Evolutionary conservation across 2,113 vertebrate genomes (phyloP).

Genomic region (Pseudopodoces humilis): DNA sequence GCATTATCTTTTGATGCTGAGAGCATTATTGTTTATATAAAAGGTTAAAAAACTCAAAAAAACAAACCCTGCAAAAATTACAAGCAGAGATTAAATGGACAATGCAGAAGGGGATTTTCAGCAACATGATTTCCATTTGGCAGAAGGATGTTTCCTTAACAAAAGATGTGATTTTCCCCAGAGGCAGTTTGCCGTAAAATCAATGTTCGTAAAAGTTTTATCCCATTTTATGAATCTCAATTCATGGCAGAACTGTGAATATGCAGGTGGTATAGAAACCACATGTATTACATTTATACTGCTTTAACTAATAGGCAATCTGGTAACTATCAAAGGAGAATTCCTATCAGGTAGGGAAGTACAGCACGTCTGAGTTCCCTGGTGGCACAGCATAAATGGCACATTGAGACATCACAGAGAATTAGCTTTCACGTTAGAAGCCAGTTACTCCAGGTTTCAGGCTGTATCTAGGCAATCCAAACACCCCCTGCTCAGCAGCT

Average conservation of each 20-base stretch:
- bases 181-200: background rate
- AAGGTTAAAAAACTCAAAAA: background rate
- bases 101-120: background rate
- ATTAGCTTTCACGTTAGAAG: background rate
- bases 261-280: constrained; percentile 27
- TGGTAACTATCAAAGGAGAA: constrained; percentile 48
- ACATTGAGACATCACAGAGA: constrained; percentile 34
- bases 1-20: background rate
- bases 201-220: constrained; percentile 18
- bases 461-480: constrained; percentile 10
- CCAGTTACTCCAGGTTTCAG: background rate
- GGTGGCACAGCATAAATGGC: background rate
- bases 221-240: background rate
- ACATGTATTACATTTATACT: background rate
- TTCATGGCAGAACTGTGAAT: background rate
- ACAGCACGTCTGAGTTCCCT: background rate
- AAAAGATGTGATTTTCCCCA: constrained; percentile 12
- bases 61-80: background rate
- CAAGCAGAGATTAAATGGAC: background rate
- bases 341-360: background rate
- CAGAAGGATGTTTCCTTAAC: background rate
- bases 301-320: constrained; percentile 56
- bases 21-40: background rate
- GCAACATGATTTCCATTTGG: background rate
- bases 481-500: background rate